Conservation (phyloP, 2,797 vertebrate species). For the Aythya fuligula region DNA sequence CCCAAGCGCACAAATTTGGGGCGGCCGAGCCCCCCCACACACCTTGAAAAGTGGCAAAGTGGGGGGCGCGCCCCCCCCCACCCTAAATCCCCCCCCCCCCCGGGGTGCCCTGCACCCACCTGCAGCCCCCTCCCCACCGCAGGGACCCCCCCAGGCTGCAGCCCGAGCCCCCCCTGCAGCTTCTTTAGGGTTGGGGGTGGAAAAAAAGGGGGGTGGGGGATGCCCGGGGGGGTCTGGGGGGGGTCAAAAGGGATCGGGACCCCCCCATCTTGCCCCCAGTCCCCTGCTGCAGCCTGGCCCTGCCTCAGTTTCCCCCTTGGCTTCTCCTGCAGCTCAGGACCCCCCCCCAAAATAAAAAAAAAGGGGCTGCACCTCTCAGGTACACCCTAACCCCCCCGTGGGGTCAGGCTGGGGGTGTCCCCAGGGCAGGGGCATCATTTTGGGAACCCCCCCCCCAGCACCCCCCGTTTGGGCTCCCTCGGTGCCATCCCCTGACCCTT, state of each 20-base stretch:
- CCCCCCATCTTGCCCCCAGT: accelerated
- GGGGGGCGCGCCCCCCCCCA: background rate
- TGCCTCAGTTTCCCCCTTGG: background rate
- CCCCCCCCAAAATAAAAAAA: background rate
- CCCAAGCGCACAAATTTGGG: too few relatives aligned
- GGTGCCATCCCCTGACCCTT: background rate
- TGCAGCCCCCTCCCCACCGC: background rate
- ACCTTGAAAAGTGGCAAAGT: too few relatives aligned
- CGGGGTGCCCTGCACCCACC: background rate
- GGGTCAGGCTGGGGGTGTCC: background rate
- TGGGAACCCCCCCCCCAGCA: background rate
- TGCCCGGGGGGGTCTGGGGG: too few relatives aligned
- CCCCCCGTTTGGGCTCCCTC: background rate
- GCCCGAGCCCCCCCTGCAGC: too few relatives aligned
- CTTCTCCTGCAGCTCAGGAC: background rate
- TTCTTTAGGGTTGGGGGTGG: background rate
- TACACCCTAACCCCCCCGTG: background rate
- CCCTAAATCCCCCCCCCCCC: too few relatives aligned
- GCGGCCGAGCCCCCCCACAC: too few relatives aligned
- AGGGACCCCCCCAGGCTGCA: background rate
- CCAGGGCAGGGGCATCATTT: background rate
- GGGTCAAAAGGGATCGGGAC: too few relatives aligned
- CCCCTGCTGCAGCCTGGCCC: background rate
- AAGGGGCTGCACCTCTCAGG: accelerated
- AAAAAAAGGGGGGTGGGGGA: background rate